Evolutionary conservation across 2,113 vertebrate genomes (phyloP).

Genomic region (Furnarius figulus): DNA sequence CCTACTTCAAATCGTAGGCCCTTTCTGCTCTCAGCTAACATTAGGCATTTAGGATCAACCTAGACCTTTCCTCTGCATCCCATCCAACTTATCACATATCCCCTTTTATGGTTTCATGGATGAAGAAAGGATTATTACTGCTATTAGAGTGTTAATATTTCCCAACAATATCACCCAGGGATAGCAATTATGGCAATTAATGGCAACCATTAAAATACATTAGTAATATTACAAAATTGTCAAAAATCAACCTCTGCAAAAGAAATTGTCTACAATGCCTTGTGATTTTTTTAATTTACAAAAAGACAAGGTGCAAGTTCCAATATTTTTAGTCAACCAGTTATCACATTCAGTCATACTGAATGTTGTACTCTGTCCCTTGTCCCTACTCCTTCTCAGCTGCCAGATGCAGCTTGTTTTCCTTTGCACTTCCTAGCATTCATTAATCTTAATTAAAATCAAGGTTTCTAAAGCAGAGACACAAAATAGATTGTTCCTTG

Average conservation of each 20-base stretch:
- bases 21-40: neutral
- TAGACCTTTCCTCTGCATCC: neutral
- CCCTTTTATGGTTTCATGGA: neutral
- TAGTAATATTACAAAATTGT: neutral
- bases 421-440: neutral
- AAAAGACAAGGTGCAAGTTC: neutral
- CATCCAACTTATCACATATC: neutral
- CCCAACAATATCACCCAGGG: neutral
- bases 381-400: neutral
- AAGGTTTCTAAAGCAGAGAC: neutral
- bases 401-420: neutral
- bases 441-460: neutral
- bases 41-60: neutral
- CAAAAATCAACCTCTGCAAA: neutral
- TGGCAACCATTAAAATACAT: conserved; percentile 8
- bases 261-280: neutral
- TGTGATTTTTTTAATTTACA: neutral
- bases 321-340: neutral
- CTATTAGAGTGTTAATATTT: neutral
- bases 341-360: neutral
- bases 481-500: neutral
- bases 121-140: neutral
- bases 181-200: conserved; percentile 3
- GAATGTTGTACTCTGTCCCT: neutral
- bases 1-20: neutral